phyloP scores from a whole-genome alignment of 2,888 invertebrate species.

The Andrena flavipes region DNA sequence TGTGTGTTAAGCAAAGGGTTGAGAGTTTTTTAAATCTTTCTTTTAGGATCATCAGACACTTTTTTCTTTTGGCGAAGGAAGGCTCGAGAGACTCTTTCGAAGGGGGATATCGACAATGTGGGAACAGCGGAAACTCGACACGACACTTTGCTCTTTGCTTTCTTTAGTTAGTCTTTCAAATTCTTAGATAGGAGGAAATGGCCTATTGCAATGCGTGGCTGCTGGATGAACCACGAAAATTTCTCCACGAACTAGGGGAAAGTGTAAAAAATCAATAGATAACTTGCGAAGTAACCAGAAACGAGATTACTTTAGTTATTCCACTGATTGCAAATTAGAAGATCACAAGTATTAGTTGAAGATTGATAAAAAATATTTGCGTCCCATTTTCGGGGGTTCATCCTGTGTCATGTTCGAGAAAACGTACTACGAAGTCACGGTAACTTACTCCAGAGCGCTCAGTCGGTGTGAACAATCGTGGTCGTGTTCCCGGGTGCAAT shows the following conservation, averaged over 20 bases:
- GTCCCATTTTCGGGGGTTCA: not conserved
- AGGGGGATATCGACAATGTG: not conserved
- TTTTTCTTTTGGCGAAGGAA: not conserved
- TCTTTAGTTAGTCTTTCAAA: constrained; percentile 80
- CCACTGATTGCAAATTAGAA: not conserved
- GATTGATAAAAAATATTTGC: not conserved
- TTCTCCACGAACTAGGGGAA: not conserved
- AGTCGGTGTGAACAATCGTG: constrained; percentile 18
- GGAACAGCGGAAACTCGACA: constrained; percentile 31
- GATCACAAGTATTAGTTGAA: not conserved
- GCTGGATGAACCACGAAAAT: constrained; percentile 35
- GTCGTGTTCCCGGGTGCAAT: constrained; percentile 15
- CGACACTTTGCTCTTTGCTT: constrained; percentile 71
- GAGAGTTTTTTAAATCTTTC: not conserved
- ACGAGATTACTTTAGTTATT: not conserved
- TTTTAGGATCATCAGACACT: no score
- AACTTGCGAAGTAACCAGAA: not conserved
- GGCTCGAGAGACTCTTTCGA: not conserved
- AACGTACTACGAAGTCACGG: constrained; percentile 49
- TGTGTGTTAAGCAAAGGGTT: not conserved
- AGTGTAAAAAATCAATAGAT: not conserved
- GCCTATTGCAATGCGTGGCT: constrained; percentile 72
- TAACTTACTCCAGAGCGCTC: constrained; percentile 38
- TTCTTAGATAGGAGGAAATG: constrained; percentile 81
- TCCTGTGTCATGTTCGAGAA: constrained; percentile 24